Evolutionary conservation across 1,140 invertebrate genomes (phyloP), one percentile per base, ranked within the genome.

Genomic region (Drosophila melanica): DNA sequence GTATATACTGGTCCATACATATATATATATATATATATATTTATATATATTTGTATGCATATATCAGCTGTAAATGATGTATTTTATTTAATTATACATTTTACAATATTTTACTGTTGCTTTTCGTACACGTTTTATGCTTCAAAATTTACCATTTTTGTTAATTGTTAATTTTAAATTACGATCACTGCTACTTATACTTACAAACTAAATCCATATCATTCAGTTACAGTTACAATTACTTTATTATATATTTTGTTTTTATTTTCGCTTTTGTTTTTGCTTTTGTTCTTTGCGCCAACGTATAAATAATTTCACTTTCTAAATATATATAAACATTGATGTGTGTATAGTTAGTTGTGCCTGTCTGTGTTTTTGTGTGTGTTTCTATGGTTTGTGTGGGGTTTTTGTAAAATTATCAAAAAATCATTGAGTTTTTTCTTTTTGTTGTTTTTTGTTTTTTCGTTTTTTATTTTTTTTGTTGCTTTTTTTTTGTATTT

Each of bases 291-390:
- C 84, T 72, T 78, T 86, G 81, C 81, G 82, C 78, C 78, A 86
- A 90, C 80, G 68, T 76, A 84, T 79, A 79, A 86, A 90, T 90
- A 84, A 90, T 81, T 86, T 82, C 81, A 77, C 81, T 81, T 78
- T 90, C 75, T 90, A 82, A 86, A 81, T 90, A 82, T 90, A 81
- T 90, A 86, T 90, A 86, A 90, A 90, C 76, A 77, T 90, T 81
- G 69, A 81, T 86, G 72, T 86, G 53, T 77, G 70, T 75, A 70
- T 42, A 63, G 58, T 69, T 69, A 57, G 55, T 62, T 77, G 69
- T 72, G 67, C 70, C 51, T 68, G 70, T 58, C 63, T 69, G 77
- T 60, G 47, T 77, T 8, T 64, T 67, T 65, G 48, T 76, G 75
- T 67, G 45, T 71, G 30, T 59, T 14, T 48, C 16, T 53, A 48